phyloP scores from a whole-genome alignment of 2,797 vertebrate genomes.

The Sebastiscus albofasciatus region DNA sequence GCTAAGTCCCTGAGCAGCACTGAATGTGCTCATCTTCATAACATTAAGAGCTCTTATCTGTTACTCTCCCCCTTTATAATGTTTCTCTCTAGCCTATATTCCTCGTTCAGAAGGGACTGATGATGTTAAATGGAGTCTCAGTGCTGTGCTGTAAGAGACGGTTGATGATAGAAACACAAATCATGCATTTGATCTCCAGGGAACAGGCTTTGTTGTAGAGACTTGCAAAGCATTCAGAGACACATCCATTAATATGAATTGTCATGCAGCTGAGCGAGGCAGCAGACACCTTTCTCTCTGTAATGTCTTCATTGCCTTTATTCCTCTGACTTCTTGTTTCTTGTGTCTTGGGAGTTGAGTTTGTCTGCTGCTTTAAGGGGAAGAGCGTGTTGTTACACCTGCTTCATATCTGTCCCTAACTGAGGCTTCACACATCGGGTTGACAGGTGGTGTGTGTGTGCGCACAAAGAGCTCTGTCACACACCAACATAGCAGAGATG shows the following conservation, averaged over 20 bases:
- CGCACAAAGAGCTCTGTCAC: constrained; percentile 61
- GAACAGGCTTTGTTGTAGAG: constrained; percentile 44
- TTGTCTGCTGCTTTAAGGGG: constrained; percentile 8
- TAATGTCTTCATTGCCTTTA: constrained; percentile 37
- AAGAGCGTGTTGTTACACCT: constrained; percentile 62
- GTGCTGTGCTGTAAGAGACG: constrained; percentile 1
- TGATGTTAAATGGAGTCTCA: constrained; percentile 38
- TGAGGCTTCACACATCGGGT: constrained; percentile 25
- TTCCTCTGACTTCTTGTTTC: not conserved
- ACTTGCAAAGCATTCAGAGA: constrained; percentile 40
- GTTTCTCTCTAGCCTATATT: constrained; percentile 13
- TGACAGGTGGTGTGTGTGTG: constrained; percentile 58
- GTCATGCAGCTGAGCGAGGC: constrained; percentile 24
- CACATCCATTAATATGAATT: constrained; percentile 34
- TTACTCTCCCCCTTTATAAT: constrained; percentile 12
- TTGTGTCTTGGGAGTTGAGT: constrained; percentile 26
- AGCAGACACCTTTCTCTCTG: constrained; percentile 22
- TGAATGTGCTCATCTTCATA: constrained; percentile 46
- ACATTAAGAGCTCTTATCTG: constrained; percentile 37
- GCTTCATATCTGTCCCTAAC: constrained; percentile 57
- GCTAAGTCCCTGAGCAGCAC: constrained; percentile 3
- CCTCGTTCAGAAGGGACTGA: constrained; percentile 8
- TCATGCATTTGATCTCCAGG: constrained; percentile 32
- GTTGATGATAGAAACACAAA: constrained; percentile 17
- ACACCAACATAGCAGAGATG: constrained; percentile 49